Evolutionary conservation across 35 echinoderm and acorn worm species (phyloP).

Genomic region (Ptychodera flava): DNA sequence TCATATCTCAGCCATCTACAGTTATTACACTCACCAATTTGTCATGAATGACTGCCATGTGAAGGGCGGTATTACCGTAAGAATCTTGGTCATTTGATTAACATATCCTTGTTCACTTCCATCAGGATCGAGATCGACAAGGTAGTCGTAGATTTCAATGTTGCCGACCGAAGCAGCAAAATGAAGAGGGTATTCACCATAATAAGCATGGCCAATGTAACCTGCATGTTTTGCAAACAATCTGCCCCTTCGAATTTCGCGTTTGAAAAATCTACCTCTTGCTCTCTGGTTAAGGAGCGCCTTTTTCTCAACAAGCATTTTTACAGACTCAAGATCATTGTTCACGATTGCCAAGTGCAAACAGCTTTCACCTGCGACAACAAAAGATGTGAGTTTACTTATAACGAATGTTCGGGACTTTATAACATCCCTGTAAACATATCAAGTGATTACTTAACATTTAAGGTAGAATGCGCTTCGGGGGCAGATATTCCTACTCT

Average conservation of each 20-base stretch:
- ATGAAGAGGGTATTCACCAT: conserved; percentile 80
- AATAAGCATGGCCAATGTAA: conserved; percentile 62
- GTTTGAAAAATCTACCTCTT: not conserved
- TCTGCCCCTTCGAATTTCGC: not conserved
- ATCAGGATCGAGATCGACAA: conserved; percentile 48
- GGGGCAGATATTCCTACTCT: not conserved
- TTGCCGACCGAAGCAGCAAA: conserved; percentile 85
- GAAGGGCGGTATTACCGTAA: conserved; percentile 81
- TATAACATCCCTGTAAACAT: not conserved
- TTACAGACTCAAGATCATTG: conserved; percentile 65
- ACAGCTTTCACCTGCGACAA: conserved; percentile 60
- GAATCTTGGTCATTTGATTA: conserved; percentile 65
- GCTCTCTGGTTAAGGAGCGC: conserved; percentile 17
- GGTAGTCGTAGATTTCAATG: conserved; percentile 81
- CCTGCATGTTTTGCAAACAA: not conserved
- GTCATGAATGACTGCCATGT: conserved; percentile 92
- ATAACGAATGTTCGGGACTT: not conserved
- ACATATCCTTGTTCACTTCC: conserved; percentile 30
- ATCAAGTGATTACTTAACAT: not conserved
- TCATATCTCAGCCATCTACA: no score
- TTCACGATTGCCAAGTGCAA: conserved; percentile 91
- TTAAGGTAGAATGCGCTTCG: no score
- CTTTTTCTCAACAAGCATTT: conserved; percentile 37
- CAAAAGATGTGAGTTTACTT: not conserved
- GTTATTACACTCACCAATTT: conserved; percentile 44